Conservation (phyloP, 1,140 invertebrate species). For the Heliconius congener region DNA sequence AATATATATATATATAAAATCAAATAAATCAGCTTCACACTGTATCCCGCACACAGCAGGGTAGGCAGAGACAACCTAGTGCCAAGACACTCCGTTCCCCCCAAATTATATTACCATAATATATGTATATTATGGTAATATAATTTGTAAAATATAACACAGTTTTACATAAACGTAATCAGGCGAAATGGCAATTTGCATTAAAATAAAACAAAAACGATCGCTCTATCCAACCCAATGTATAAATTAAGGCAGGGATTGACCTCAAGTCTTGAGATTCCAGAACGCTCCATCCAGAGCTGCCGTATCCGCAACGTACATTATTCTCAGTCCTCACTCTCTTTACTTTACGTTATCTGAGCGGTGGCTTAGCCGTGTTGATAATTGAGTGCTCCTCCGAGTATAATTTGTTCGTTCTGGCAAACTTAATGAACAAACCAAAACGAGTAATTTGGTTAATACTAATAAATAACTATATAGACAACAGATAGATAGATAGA, state of each 20-base stretch:
- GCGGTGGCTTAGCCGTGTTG: conserved; percentile 25
- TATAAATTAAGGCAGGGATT: conserved; percentile 41
- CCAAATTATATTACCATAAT: no score
- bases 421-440: conserved; percentile 21
- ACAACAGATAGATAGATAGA: background rate
- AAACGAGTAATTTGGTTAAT: conserved; percentile 20
- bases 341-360: conserved; percentile 34
- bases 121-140: background rate
- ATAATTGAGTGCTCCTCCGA: conserved; percentile 38
- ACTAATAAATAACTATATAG: conserved; percentile 1
- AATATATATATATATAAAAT: no score
- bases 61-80: no score
- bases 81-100: no score
- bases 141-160: background rate
- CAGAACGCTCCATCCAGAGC: conserved; percentile 34
- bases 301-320: conserved; percentile 32
- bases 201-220: conserved; percentile 30
- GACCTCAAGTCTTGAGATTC: conserved; percentile 38
- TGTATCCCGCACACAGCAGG: no score
- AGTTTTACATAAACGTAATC: background rate
- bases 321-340: conserved; percentile 34
- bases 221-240: conserved; percentile 29
- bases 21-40: no score
- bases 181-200: conserved; percentile 17
- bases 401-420: conserved; percentile 33